A percentile compares a stretch with the other conserved stretches of the same genome.
Evolutionary conservation across 2,797 vertebrate genomes (phyloP).

Genomic region (Platyrinchus mystaceus): DNA sequence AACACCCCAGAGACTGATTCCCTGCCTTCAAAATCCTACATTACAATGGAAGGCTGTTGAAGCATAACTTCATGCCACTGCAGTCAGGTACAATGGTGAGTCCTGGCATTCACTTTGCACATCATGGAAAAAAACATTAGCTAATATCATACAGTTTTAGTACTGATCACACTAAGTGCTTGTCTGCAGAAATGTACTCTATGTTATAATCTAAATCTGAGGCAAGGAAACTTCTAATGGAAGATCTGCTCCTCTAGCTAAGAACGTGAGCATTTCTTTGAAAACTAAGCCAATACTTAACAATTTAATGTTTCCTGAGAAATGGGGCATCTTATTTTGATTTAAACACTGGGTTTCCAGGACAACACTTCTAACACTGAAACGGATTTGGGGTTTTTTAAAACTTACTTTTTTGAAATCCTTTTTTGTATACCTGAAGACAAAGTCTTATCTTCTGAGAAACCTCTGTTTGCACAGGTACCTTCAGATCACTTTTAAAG

Average conservation of each 20-base stretch:
- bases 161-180: not conserved
- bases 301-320: not conserved
- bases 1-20: not conserved
- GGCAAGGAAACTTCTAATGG: not conserved
- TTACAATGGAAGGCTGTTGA: not conserved
- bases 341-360: not conserved
- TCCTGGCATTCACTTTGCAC: conserved; percentile 15
- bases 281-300: not conserved
- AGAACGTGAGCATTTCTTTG: not conserved
- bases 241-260: not conserved
- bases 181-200: not conserved
- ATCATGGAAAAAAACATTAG: conserved; percentile 23
- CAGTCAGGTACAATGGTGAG: not conserved
- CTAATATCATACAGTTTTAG: conserved; percentile 6
- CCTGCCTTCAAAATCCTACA: not conserved
- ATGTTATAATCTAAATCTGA: not conserved
- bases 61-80: conserved; percentile 7
- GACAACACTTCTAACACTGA: not conserved
- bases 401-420: not conserved
- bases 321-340: not conserved
- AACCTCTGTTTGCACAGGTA: not conserved
- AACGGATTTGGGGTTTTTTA: rapidly evolving
- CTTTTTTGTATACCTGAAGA: not conserved
- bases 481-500: not conserved
- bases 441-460: not conserved